Base-by-base conservation (phyloP, 1,140 invertebrate genomes). In the Halesus radiatus region DNA sequence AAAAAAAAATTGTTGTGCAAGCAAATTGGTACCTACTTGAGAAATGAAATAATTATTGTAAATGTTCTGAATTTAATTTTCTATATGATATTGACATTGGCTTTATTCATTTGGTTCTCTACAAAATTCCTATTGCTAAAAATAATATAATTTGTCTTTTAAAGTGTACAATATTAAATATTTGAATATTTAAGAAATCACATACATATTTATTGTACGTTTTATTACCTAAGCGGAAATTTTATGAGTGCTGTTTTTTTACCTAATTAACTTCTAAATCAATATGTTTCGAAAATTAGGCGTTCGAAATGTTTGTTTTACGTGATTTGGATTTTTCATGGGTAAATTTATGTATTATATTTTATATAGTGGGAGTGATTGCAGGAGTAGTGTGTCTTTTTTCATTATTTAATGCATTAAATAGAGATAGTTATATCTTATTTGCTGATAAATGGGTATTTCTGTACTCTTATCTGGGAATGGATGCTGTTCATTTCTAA, bases 211-310 rank as follows among this genome's bases (percentile, higher is more conserved):
- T 22, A 15, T 73, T 32, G 52, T 73, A 70, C 20, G 26, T n/a
- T 37, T 66, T n/a, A 16, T 26, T 15, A 66, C 23, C 22, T 1
- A 13, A 16, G 10, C 2, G 37, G 26, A n/a, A 66, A 66, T 26
- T 32, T 66, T 26, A 66, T 66, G 29, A 26, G 56, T 60, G 56
- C 56, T 23, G 10, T 20, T 60, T 20, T 60, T 60, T 29, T 5
- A 29, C 26, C 26, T 29, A 29, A n/a, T n/a, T 23, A 2, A 18
- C n/a, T 18, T 18, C n/a, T n/a, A n/a, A n/a, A 26, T 81, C 84
- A 89, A 85, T 76, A 89, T 89, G 88, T 88, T 87, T 70, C 85
- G 88, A 85, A 89, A 89, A 88, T 89, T 89, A 88, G 87, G 87
- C 87, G 87, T 89, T 81, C 88, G 87, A 87, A 89, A 89, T 82